phyloP scores from a whole-genome alignment of 2,888 invertebrate genomes.

The Eueremaeus valkanovi region DNA sequence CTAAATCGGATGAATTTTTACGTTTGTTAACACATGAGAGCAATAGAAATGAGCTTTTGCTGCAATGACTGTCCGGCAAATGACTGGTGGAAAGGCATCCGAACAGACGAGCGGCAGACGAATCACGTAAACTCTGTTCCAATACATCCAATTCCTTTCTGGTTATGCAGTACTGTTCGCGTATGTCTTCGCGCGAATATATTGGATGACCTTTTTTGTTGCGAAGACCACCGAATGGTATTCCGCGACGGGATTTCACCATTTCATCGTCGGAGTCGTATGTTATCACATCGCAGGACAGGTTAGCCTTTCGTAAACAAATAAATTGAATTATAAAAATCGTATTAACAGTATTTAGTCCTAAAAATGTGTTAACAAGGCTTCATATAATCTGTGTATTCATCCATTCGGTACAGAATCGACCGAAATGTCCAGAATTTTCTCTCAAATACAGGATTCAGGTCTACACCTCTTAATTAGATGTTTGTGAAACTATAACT shows the following conservation, averaged over 20 bases:
- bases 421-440: no score
- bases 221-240: conserved; percentile 43
- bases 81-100: conserved; percentile 44
- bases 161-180: conserved; percentile 88
- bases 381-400: no score
- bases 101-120: background rate
- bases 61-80: conserved; percentile 44
- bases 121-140: conserved; percentile 8
- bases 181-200: conserved; percentile 83
- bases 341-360: no score
- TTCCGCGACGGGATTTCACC: conserved; percentile 61
- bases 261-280: conserved; percentile 75
- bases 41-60: conserved; percentile 45
- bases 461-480: no score
- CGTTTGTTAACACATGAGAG: conserved; percentile 41
- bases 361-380: no score
- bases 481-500: no score
- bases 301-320: conserved; percentile 30
- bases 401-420: no score
- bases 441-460: no score
- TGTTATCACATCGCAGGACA: conserved; percentile 59
- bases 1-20: conserved; percentile 25
- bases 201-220: conserved; percentile 50
- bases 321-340: no score
- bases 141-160: conserved; percentile 68